These are phyloP conservation scores for Erpornis zantholeuca DNA, from an alignment of 2,113 vertebrate genomes.

Conservation along the genomic window DNA sequence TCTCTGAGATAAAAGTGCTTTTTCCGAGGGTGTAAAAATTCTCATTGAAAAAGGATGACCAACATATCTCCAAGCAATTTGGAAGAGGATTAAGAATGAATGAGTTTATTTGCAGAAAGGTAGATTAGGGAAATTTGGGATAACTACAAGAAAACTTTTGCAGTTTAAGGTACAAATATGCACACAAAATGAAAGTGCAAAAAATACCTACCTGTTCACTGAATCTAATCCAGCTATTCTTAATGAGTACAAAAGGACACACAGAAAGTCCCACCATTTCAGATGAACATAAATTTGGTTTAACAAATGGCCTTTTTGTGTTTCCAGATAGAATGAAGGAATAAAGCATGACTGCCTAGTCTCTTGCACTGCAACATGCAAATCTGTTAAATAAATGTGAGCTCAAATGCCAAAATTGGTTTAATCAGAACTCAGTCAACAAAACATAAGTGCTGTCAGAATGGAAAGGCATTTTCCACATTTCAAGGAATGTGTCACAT, in stretches of 20 bases:
- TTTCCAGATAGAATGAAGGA: neutral
- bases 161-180: neutral
- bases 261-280: neutral
- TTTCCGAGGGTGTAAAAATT: neutral
- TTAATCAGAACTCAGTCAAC: neutral
- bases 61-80: neutral
- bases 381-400: neutral
- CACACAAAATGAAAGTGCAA: neutral
- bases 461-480: fast-evolving
- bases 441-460: neutral
- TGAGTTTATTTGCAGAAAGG: neutral
- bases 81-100: neutral
- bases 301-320: neutral
- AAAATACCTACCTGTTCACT: neutral
- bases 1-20: neutral
- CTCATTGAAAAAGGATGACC: neutral
- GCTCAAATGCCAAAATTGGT: neutral
- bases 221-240: neutral
- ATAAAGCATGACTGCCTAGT: neutral
- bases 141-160: neutral
- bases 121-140: neutral
- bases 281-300: neutral
- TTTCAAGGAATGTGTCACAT: neutral
- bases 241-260: neutral
- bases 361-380: neutral